Evolutionary conservation across 2,797 vertebrate species (phyloP).

Genomic region (Muraenolepis orangiensis): DNA sequence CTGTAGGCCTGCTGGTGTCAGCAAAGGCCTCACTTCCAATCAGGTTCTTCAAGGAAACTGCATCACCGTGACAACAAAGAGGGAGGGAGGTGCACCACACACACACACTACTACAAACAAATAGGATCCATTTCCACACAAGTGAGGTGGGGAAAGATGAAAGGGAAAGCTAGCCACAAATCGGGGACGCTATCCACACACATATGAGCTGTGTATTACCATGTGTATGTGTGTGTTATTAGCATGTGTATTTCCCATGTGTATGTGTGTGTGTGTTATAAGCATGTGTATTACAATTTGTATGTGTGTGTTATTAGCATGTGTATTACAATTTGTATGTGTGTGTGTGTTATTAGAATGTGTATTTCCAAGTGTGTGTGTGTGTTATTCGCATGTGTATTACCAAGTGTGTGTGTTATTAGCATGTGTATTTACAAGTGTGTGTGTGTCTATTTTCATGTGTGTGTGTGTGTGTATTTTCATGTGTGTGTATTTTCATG

Average conservation of each 20-base stretch:
- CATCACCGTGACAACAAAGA: not conserved
- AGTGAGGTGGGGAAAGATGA: not conserved
- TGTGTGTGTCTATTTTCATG: not conserved
- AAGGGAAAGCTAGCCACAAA: not conserved
- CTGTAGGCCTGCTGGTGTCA: not conserved
- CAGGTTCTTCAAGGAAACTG: slow-evolving; percentile 6
- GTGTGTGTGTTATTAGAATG: too few relatives aligned
- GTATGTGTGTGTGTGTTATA: not conserved
- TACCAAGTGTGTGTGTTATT: not conserved
- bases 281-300: not conserved
- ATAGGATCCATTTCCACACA: not conserved
- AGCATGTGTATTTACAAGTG: not conserved
- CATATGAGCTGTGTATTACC: too few relatives aligned
- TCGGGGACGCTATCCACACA: too few relatives aligned
- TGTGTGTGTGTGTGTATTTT: too few relatives aligned
- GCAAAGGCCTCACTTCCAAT: slow-evolving; percentile 15
- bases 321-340: not conserved
- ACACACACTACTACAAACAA: too few relatives aligned
- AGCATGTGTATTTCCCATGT: too few relatives aligned
- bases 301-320: not conserved
- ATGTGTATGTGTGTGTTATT: too few relatives aligned
- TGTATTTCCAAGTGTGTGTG: not conserved
- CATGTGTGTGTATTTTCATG: too few relatives aligned
- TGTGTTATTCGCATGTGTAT: not conserved
- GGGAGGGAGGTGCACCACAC: too few relatives aligned